phyloP scores from a whole-genome alignment of 2,797 vertebrate genomes.

The Micrastur ruficollis region DNA sequence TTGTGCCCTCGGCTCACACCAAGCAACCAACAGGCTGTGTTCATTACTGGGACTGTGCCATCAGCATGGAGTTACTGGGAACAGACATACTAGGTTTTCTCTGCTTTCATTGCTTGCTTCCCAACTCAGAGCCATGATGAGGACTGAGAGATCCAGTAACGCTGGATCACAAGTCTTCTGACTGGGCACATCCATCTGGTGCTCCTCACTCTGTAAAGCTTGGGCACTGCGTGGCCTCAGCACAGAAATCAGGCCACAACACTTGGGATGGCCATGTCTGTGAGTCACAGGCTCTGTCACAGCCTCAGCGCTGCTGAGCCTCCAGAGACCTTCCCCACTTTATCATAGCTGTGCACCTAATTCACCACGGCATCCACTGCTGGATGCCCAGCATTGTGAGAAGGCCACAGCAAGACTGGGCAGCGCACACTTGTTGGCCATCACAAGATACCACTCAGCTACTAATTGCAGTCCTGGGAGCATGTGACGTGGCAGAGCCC shows the following conservation, averaged over 20 bases:
- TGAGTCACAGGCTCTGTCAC: not conserved
- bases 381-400: not conserved
- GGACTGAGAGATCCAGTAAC: not conserved
- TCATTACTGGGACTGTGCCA: not conserved
- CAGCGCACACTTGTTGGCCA: not conserved
- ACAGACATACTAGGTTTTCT: not conserved
- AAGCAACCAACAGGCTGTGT: not conserved
- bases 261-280: not conserved
- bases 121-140: not conserved
- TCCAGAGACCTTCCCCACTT: not conserved
- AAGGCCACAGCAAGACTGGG: not conserved
- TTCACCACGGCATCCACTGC: not conserved
- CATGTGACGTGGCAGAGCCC: not conserved
- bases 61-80: not conserved
- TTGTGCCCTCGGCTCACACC: not conserved
- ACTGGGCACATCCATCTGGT: not conserved
- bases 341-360: not conserved
- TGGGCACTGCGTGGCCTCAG: not conserved
- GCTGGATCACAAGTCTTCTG: not conserved
- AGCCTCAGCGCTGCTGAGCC: not conserved
- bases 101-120: not conserved
- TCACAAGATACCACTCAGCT: not conserved
- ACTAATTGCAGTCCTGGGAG: not conserved
- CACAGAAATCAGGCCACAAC: not conserved
- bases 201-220: not conserved